Conservation (phyloP, 1,140 invertebrate genomes). For the Liolophura sinensis region DNA sequence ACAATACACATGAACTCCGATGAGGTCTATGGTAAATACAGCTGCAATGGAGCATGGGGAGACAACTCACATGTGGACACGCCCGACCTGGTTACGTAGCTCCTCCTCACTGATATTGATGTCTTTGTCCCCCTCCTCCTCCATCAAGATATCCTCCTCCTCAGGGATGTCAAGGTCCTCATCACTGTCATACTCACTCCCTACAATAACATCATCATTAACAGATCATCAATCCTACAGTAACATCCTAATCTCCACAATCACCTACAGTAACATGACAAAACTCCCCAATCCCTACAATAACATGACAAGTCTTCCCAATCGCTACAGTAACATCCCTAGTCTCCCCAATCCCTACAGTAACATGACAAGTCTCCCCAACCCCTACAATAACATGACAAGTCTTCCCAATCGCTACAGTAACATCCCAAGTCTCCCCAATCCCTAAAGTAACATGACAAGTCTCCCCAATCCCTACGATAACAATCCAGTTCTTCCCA, state of each 20-base stretch:
- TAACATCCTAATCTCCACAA: too few species aligned
- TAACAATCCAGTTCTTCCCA: conserved; percentile 65
- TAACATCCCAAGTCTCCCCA: conserved; percentile 19
- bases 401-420: too few species aligned
- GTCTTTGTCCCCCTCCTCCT: conserved; percentile 77
- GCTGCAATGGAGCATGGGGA: not conserved
- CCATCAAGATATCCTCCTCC: conserved; percentile 77
- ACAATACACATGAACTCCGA: too few species aligned
- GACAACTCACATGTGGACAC: conserved; percentile 55
- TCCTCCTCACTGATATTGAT: conserved; percentile 58
- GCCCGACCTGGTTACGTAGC: conserved; percentile 59
- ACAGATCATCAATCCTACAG: too few species aligned
- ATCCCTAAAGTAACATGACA: too few species aligned
- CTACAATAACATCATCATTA: conserved; percentile 18
- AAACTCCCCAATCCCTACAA: conserved; percentile 60
- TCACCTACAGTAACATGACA: conserved; percentile 30
- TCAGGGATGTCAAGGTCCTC: conserved; percentile 65
- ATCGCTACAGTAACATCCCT: conserved; percentile 76
- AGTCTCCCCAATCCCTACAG: conserved; percentile 68
- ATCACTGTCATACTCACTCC: conserved; percentile 56
- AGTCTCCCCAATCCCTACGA: conserved; percentile 51
- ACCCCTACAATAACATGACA: too few species aligned
- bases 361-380: too few species aligned
- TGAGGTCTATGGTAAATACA: not conserved
- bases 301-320: conserved; percentile 70